These are phyloP conservation scores for Gryllus longicercus DNA, from an alignment of 2,888 invertebrate genomes.

Conservation along the genomic window DNA sequence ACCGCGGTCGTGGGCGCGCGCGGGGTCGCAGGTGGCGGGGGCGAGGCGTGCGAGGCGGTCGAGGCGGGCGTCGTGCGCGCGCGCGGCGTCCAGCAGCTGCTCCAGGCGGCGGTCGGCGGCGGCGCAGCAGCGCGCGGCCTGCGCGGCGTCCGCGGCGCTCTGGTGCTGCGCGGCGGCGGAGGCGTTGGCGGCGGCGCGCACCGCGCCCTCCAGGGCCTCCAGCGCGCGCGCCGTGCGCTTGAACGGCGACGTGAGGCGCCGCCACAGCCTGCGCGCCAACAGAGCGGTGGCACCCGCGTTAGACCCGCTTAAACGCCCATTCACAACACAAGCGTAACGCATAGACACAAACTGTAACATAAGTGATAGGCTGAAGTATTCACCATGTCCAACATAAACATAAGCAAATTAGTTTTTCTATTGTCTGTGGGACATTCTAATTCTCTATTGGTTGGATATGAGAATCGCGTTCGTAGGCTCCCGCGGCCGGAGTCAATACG, in stretches of 20 bases:
- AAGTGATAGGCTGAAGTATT: no score
- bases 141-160: constrained; percentile 42
- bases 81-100: neutral
- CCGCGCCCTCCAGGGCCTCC: constrained; percentile 43
- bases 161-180: constrained; percentile 41
- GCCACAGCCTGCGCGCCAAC: constrained; percentile 38
- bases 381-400: no score
- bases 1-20: no score
- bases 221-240: constrained; percentile 43
- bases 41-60: neutral
- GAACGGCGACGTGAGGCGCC: constrained; percentile 41
- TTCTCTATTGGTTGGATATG: no score
- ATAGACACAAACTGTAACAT: no score
- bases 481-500: no score
- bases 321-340: no score
- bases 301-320: no score
- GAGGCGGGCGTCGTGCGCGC: neutral
- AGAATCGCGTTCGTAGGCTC: no score
- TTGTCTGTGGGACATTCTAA: no score
- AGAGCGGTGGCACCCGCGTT: no score
- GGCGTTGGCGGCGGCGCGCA: constrained; percentile 43
- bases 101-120: neutral
- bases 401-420: no score
- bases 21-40: neutral
- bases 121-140: constrained; percentile 27